Conservation (phyloP, 2,797 vertebrate genomes). For the Cyprinodon diabolis region DNA sequence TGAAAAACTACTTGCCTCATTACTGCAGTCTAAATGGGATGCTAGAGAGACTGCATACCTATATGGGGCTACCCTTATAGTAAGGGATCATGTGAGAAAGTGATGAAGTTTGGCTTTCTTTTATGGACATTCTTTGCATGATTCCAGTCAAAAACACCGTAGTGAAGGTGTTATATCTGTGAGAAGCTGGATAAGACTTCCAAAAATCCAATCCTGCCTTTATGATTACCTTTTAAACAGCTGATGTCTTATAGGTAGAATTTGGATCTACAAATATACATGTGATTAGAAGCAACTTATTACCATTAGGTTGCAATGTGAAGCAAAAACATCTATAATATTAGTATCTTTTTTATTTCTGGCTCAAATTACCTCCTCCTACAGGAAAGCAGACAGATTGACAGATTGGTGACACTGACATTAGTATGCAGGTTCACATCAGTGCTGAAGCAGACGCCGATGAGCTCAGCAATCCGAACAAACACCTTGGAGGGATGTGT, state of each 20-base stretch:
- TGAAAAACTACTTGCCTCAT: conserved; percentile 47
- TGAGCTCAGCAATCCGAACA: conserved; percentile 63
- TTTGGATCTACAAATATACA: conserved; percentile 22
- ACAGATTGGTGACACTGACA: conserved; percentile 75
- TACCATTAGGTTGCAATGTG: conserved; percentile 40
- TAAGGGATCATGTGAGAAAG: conserved; percentile 46
- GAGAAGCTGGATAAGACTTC: conserved; percentile 32
- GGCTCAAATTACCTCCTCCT: conserved; percentile 53
- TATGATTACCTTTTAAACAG: conserved; percentile 10
- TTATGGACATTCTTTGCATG: conserved; percentile 53
- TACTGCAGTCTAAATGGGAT: conserved; percentile 46
- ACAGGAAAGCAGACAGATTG: conserved; percentile 62
- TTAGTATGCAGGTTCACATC: conserved; percentile 70
- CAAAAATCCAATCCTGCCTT: conserved; percentile 11
- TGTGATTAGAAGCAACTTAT: conserved; percentile 33
- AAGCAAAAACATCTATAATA: conserved; percentile 45
- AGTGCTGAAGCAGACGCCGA: conserved; percentile 65
- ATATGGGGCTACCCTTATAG: conserved; percentile 39
- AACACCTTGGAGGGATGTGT: conserved; percentile 68
- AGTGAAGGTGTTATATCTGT: conserved; percentile 44
- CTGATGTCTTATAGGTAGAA: conserved; percentile 17
- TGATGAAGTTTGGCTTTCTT: conserved; percentile 58
- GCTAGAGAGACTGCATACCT: conserved; percentile 59
- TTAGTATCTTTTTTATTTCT: conserved; percentile 21
- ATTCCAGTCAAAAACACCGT: conserved; percentile 35